Evolutionary conservation across 2,888 invertebrate species (phyloP).

Genomic region (Dolichomitus sp.): DNA sequence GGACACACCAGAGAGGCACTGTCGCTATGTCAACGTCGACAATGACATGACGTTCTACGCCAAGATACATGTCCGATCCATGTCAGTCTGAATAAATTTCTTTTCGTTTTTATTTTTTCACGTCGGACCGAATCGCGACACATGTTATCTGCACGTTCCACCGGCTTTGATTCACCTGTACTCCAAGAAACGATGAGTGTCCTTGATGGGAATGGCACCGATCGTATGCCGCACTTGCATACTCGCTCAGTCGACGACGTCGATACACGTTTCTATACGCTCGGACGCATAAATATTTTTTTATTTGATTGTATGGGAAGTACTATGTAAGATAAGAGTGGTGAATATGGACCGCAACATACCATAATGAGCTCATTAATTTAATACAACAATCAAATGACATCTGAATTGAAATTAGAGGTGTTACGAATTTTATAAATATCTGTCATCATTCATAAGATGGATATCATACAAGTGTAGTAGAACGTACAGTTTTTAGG

Average conservation of each 20-base stretch:
- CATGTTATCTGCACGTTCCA: conserved; percentile 25
- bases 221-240: background rate
- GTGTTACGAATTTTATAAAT: too few relatives aligned
- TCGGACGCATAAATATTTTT: conserved; percentile 11
- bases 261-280: conserved; percentile 25
- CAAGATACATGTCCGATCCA: background rate
- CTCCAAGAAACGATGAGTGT: conserved; percentile 21
- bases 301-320: conserved; percentile 1
- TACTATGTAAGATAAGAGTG: background rate
- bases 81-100: conserved; percentile 2
- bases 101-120: conserved; percentile 17
- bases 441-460: too few relatives aligned
- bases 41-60: conserved; percentile 6
- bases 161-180: conserved; percentile 33
- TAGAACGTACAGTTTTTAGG: too few relatives aligned
- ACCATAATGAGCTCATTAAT: too few relatives aligned
- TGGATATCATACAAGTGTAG: too few relatives aligned
- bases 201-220: conserved; percentile 23
- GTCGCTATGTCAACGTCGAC: conserved; percentile 1
- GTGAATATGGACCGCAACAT: background rate
- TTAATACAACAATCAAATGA: too few relatives aligned
- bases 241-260: background rate
- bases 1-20: background rate
- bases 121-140: conserved; percentile 34
- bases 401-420: too few relatives aligned